Evolutionary conservation across 2,888 invertebrate genomes (phyloP).

Genomic region (Agriopis leucophaearia): DNA sequence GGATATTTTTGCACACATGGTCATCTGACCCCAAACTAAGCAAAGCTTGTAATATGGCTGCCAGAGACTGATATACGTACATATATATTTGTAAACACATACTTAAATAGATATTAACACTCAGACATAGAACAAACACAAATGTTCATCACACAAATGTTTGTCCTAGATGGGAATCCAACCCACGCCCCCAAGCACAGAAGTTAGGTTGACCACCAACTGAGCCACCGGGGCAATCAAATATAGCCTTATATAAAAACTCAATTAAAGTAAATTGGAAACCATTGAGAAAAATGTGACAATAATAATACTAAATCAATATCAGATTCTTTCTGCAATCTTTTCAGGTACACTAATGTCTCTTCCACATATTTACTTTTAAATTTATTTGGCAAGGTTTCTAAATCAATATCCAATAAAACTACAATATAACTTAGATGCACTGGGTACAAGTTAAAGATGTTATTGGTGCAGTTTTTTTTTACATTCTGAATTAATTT

Average conservation of each 20-base stretch:
- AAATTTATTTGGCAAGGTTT: conserved; percentile 49
- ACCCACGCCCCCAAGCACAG: no score
- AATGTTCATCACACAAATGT: no score
- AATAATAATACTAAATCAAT: conserved; percentile 71
- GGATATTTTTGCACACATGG: no score
- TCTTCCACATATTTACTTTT: conserved; percentile 54
- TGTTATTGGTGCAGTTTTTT: conserved; percentile 43
- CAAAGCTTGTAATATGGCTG: no score
- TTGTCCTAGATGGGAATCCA: no score
- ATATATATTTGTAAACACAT: no score
- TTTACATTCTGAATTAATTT: conserved; percentile 63
- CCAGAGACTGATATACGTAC: no score
- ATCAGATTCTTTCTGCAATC: conserved; percentile 56
- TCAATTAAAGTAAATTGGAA: conserved; percentile 63
- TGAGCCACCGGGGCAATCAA: no score
- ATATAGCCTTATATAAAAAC: not conserved
- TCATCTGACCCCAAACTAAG: no score
- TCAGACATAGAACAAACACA: no score
- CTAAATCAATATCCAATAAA: conserved; percentile 66
- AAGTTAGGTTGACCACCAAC: no score
- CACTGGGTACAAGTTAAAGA: conserved; percentile 63
- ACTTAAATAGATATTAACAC: no score
- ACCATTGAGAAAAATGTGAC: conserved; percentile 78
- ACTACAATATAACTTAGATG: conserved; percentile 60
- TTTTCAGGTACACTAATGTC: conserved; percentile 56